Conservation (phyloP, 2,888 invertebrate species). For the Apodemia mormo region DNA sequence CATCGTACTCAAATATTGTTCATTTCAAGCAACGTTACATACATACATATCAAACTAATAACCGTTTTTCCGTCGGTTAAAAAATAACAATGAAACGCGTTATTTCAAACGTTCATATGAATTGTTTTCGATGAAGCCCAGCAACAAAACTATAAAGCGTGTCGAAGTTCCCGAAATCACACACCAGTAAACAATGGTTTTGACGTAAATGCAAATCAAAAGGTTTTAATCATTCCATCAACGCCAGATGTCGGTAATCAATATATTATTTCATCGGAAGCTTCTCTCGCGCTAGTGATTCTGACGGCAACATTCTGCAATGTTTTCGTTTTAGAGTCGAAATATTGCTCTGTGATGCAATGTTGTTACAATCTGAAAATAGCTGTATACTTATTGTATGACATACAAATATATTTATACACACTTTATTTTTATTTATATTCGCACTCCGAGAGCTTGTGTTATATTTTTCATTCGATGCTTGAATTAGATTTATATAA, state of each 20-base stretch:
- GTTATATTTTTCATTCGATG: not conserved
- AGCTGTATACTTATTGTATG: not conserved
- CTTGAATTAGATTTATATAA: not conserved
- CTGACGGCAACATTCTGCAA: not conserved
- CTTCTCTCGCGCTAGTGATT: not conserved
- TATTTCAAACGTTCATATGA: no score
- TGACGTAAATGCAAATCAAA: conserved; percentile 5
- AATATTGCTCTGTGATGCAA: not conserved
- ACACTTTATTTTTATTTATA: not conserved
- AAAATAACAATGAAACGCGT: no score
- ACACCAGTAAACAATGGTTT: not conserved
- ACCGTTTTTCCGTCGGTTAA: no score
- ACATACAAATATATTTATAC: not conserved
- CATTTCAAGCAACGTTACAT: no score
- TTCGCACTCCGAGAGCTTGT: not conserved
- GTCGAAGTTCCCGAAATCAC: not conserved
- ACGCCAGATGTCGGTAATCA: not conserved
- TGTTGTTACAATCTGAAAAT: not conserved
- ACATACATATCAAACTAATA: no score
- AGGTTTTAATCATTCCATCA: conserved; percentile 9
- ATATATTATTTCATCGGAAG: not conserved
- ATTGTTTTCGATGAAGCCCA: no score
- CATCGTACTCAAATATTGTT: no score
- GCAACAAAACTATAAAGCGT: no score
- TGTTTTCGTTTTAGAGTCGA: not conserved